A percentile compares a stretch with the other conserved stretches of the same genome.
These are phyloP conservation scores for Lithophane socia DNA, from an alignment of 2,888 invertebrate species.

Conservation along the genomic window DNA sequence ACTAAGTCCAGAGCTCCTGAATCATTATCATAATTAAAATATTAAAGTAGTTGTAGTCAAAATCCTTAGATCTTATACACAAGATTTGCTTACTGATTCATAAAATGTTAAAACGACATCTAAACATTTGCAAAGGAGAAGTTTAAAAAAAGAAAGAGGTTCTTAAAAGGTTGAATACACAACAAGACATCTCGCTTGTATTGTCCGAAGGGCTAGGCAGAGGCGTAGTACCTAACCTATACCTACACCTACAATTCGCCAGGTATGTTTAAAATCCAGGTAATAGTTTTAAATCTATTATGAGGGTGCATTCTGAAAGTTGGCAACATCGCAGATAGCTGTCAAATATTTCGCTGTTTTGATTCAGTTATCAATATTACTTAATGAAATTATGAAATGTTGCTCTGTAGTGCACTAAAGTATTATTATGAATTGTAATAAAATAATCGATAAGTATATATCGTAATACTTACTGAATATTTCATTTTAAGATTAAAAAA, in stretches of 20 bases:
- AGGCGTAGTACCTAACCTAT: neutral
- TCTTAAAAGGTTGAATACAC: neutral
- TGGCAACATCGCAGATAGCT: neutral
- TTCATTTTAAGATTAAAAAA: no score
- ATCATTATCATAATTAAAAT: constrained; percentile 19
- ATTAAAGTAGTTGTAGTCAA: constrained; percentile 2
- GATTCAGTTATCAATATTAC: neutral
- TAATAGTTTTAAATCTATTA: neutral
- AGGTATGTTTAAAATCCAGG: neutral
- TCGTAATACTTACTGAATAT: no score
- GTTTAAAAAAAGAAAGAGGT: no score
- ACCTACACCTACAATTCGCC: neutral
- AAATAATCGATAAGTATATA: no score
- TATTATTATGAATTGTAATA: neutral
- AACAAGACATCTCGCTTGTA: neutral
- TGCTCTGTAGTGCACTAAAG: neutral
- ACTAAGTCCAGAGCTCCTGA: constrained; percentile 12
- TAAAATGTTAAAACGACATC: neutral
- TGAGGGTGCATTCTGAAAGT: neutral
- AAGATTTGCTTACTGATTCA: neutral
- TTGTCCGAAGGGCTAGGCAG: neutral
- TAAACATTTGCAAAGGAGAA: neutral
- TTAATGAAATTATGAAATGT: neutral
- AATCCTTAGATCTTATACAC: neutral
- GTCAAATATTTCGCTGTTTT: neutral